Evolutionary conservation across 2,888 invertebrate genomes (phyloP), one percentile per base, ranked within the genome.

Genomic region (Agrenia bidenticulata): DNA sequence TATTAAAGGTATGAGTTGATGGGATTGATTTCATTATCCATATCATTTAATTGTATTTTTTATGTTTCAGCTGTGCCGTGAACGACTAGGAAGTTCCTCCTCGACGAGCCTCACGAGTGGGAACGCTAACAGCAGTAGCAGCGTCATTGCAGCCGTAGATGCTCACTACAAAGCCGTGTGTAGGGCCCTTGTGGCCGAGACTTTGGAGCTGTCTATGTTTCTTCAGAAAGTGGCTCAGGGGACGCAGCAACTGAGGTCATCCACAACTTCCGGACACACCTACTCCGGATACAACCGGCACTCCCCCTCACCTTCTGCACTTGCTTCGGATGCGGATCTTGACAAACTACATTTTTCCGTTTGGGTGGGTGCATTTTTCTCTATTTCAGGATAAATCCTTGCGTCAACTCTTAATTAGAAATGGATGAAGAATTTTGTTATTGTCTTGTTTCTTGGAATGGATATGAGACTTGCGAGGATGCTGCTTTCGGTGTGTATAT

Each of bases 161-260:
- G 83, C 85, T 56, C 92, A 93, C 82, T 96, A 94, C 83, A 88
- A 89, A 78, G 94, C 94, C 66, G 94, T 96, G 61, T 92, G 94
- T 80, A 85, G 94, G 68, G 95, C 94, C 65, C 85, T 95, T 76
- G 92, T 94, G 67, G 89, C 92, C 21, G 96, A 97, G 82, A 91
- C 93, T 62, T 82, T 92, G 69, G 95, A 96, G 82, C 85, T 97
- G 77, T 87, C 91, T 63, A 88, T 89, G 70, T 96, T 97, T 84
- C 85, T 96, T 76, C 89, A 92, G 78, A 88, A 89, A 81, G 92
- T 96, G 63, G 85, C 87, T 19, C 82, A 81, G 72, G 89, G 89
- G 77, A 87, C 87, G 56, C 56, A 66, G 27, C 53, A 66, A 27
- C 55, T 69, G 23, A 24, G 27, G 45, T 50, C 61, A 53, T 57